phyloP scores from a whole-genome alignment of 2,797 vertebrate genomes.

The Phalanger gymnotis region DNA sequence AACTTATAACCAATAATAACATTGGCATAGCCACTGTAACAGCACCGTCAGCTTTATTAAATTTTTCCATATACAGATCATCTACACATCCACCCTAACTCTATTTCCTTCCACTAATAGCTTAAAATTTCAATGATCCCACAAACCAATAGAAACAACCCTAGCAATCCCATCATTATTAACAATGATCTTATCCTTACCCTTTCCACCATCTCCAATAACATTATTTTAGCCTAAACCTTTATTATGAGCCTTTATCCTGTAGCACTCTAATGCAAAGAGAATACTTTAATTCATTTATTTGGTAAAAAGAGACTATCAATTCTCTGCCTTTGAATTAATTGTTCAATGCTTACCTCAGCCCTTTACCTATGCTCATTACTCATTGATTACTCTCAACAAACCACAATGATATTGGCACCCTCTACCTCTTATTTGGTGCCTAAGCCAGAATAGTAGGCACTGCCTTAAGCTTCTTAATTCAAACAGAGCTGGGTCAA shows the following conservation, averaged over 20 bases:
- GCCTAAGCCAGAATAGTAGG: constrained; percentile 71
- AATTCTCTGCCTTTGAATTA: constrained; percentile 70
- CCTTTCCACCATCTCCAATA: no score
- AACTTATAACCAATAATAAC: neutral
- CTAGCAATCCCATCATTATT: no score
- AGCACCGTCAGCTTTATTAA: neutral
- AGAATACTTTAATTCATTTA: no score
- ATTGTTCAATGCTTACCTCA: constrained; percentile 78
- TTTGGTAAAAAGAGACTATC: neutral
- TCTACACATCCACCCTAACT: no score
- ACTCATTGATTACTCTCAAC: constrained; percentile 80
- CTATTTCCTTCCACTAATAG: neutral
- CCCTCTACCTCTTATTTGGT: constrained; percentile 81
- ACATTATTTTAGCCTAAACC: no score
- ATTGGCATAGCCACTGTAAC: accelerated
- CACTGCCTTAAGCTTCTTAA: constrained; percentile 64
- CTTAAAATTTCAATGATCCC: no score
- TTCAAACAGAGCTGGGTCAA: constrained; percentile 71
- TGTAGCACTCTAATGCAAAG: no score
- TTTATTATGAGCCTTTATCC: no score
- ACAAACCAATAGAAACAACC: no score
- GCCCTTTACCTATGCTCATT: constrained; percentile 79
- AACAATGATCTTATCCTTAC: no score
- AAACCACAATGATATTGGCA: constrained; percentile 56
- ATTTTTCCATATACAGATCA: constrained; percentile 50